These are phyloP conservation scores for Pteropus alecto DNA, from an alignment of 2,113 vertebrate species.

Conservation along the genomic window DNA sequence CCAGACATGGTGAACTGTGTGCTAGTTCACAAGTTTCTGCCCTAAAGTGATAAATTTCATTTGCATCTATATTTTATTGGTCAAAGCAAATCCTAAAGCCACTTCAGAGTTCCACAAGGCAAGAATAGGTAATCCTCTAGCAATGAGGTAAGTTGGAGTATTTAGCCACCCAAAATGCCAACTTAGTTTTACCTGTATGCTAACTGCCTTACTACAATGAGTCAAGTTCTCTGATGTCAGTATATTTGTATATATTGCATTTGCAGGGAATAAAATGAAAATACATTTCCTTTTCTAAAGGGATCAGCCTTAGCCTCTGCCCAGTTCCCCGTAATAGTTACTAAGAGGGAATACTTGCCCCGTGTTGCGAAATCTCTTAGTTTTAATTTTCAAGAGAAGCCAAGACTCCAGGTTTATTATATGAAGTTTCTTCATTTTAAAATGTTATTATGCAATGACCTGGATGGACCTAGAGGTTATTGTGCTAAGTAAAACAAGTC, in stretches of 20 bases:
- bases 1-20: background rate
- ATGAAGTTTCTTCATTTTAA: background rate
- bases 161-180: background rate
- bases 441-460: background rate
- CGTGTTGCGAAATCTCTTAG: background rate
- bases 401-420: background rate
- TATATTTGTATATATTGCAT: background rate
- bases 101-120: background rate
- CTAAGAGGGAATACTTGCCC: background rate
- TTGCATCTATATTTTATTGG: conserved; percentile 17
- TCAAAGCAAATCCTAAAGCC: background rate
- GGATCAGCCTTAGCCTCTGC: background rate
- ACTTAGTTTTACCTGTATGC: background rate
- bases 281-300: background rate
- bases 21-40: background rate
- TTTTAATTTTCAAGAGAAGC: conserved; percentile 4
- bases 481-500: no score
- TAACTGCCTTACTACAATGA: background rate
- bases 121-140: background rate
- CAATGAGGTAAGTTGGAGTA: background rate
- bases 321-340: background rate
- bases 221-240: background rate
- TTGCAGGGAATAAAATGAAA: background rate
- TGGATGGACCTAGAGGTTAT: no score
- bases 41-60: conserved; percentile 16